Percentiles rank a stretch among this genome's conserved stretches.
phyloP scores from a whole-genome alignment of 2,888 invertebrate species.

The Lapara coniferarum region DNA sequence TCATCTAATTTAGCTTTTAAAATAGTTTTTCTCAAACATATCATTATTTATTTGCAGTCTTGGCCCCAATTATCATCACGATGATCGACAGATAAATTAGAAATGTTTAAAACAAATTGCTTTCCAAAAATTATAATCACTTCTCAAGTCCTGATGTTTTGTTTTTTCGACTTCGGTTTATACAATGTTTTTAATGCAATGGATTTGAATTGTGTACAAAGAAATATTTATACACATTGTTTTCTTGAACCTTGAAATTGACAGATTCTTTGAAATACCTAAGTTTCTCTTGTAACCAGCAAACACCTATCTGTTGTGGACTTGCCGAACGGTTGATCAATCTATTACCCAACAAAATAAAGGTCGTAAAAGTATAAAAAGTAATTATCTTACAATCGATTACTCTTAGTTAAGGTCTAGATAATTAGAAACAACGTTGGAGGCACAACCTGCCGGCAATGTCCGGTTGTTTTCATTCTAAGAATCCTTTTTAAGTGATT shows the following conservation, averaged over 20 bases:
- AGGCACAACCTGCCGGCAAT: conserved; percentile 27
- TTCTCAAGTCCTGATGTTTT: conserved; percentile 23
- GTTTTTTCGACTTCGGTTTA: neutral
- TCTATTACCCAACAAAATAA: neutral
- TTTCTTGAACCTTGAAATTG: neutral
- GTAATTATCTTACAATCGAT: conserved; percentile 27
- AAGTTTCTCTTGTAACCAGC: neutral
- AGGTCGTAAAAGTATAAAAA: conserved; percentile 31
- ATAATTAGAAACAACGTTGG: conserved; percentile 26
- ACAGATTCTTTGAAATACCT: neutral
- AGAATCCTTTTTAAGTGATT: conserved; percentile 62
- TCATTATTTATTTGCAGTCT: conserved; percentile 59
- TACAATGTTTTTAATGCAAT: neutral
- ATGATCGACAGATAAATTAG: conserved; percentile 50
- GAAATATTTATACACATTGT: neutral
- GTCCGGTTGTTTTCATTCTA: conserved; percentile 48
- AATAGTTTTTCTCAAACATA: conserved; percentile 55
- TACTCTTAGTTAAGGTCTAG: conserved; percentile 13
- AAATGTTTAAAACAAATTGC: conserved; percentile 42
- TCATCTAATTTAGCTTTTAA: conserved; percentile 66
- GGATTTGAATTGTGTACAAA: neutral
- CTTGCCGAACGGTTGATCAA: too few species aligned
- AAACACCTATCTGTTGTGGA: neutral
- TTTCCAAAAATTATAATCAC: conserved; percentile 32
- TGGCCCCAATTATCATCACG: conserved; percentile 46